Conservation (phyloP, 2,888 invertebrate genomes). For the Drosophila nr. fundita region DNA sequence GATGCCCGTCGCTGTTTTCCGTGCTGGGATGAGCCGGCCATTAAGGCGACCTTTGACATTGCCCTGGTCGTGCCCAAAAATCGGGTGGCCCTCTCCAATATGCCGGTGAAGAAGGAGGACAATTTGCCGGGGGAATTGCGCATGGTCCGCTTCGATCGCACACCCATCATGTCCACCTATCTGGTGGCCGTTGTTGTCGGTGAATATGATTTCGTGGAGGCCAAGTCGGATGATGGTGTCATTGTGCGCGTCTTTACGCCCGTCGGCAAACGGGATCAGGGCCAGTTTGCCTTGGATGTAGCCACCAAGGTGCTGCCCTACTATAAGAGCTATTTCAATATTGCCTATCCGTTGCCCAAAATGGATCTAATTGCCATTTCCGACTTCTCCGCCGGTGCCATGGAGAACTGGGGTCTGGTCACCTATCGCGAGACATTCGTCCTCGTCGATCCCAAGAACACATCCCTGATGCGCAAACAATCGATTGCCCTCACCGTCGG, state of each 20-base stretch:
- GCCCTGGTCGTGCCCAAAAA: conserved; percentile 92
- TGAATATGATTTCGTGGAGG: conserved; percentile 97
- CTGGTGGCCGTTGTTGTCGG: conserved; percentile 97
- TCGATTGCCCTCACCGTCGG: conserved; percentile 95
- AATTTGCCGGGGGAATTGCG: conserved; percentile 85
- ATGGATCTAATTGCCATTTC: conserved; percentile 98
- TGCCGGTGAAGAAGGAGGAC: conserved; percentile 88
- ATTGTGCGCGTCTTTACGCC: conserved; percentile 94
- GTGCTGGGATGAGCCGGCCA: conserved; percentile 99
- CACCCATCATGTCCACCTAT: conserved; percentile 98
- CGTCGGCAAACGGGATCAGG: conserved; percentile 95
- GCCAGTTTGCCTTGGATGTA: conserved; percentile 95
- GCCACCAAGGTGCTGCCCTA: conserved; percentile 96
- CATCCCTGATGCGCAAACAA: conserved; percentile 93
- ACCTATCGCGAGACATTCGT: conserved; percentile 97
- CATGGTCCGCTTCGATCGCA: conserved; percentile 90
- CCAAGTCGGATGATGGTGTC: conserved; percentile 92
- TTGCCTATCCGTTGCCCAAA: conserved; percentile 97
- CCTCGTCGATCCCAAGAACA: conserved; percentile 95
- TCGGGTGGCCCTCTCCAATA: conserved; percentile 96
- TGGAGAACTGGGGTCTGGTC: conserved; percentile 99
- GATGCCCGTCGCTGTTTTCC: conserved; percentile 97
- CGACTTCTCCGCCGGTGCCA: conserved; percentile 97
- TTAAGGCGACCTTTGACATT: conserved; percentile 97
- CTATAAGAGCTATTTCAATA: conserved; percentile 97